Conservation (phyloP, 2,113 vertebrate genomes). For the Pao palembangensis region DNA sequence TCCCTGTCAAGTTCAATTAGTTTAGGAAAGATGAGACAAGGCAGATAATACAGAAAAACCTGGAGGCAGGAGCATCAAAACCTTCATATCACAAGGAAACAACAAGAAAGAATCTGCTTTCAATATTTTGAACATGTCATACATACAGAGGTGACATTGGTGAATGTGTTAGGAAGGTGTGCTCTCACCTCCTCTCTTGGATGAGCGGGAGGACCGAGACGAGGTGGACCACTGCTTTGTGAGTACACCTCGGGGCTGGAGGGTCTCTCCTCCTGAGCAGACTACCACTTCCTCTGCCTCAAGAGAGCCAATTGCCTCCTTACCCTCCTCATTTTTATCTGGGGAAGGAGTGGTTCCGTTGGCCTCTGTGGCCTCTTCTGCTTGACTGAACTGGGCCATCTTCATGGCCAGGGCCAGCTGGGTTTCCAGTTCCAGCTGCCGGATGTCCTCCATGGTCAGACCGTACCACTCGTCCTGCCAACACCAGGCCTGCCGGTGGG, state of each 20-base stretch:
- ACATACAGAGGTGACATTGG: background rate
- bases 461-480: constrained; percentile 99
- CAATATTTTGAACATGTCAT: no score
- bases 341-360: constrained; percentile 57
- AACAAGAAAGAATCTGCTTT: no score
- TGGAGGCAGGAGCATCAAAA: background rate
- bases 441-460: constrained; percentile 94
- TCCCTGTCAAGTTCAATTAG: constrained; percentile 7
- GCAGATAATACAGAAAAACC: background rate
- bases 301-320: constrained; percentile 71
- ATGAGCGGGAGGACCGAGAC: constrained; percentile 92
- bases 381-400: constrained; percentile 88
- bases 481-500: constrained; percentile 98
- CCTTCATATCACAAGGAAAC: no score
- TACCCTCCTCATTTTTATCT: constrained; percentile 71
- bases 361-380: constrained; percentile 69
- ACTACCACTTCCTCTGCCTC: constrained; percentile 71
- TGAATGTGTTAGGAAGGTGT: background rate
- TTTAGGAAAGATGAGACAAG: constrained; percentile 8
- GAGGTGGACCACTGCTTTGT: constrained; percentile 99
- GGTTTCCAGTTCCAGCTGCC: constrained; percentile 92
- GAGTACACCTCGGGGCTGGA: constrained; percentile 81
- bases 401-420: constrained; percentile 90
- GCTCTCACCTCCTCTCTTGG: constrained; percentile 90
- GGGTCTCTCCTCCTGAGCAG: constrained; percentile 67